phyloP scores from a whole-genome alignment of 2,888 invertebrate species.

The Lacanobia oleracea region DNA sequence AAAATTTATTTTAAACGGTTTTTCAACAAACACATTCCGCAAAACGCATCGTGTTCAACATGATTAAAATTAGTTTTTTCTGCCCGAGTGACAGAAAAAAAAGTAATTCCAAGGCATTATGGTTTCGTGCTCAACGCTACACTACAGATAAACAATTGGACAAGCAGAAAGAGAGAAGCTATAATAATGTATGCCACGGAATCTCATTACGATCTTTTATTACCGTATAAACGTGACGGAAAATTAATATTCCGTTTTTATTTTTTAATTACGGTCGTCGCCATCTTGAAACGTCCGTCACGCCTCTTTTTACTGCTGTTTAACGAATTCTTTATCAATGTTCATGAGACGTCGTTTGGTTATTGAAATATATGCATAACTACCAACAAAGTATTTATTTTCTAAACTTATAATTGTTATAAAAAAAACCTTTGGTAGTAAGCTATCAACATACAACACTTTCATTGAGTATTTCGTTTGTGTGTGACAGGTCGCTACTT shows the following conservation, averaged over 20 bases:
- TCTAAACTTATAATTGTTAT: neutral
- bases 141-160: constrained; percentile 55
- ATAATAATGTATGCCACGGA: constrained; percentile 54
- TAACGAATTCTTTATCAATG: constrained; percentile 40
- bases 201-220: constrained; percentile 63
- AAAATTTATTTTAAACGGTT: neutral
- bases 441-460: too few relatives aligned
- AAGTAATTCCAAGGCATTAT: constrained; percentile 18
- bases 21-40: too few relatives aligned
- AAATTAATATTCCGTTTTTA: constrained; percentile 68
- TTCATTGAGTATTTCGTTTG: too few relatives aligned
- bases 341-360: constrained; percentile 1
- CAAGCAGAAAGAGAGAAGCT: constrained; percentile 42
- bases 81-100: constrained; percentile 2
- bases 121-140: constrained; percentile 41
- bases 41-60: neutral
- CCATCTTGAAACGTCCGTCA: constrained; percentile 72
- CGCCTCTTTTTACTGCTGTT: constrained; percentile 67
- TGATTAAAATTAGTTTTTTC: neutral
- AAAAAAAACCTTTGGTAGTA: too few relatives aligned
- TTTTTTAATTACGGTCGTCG: constrained; percentile 71
- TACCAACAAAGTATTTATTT: neutral
- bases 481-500: too few relatives aligned
- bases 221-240: constrained; percentile 67
- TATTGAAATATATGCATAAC: neutral